Base-by-base conservation (phyloP, 2,113 vertebrate genomes). In the Lagopus muta region DNA sequence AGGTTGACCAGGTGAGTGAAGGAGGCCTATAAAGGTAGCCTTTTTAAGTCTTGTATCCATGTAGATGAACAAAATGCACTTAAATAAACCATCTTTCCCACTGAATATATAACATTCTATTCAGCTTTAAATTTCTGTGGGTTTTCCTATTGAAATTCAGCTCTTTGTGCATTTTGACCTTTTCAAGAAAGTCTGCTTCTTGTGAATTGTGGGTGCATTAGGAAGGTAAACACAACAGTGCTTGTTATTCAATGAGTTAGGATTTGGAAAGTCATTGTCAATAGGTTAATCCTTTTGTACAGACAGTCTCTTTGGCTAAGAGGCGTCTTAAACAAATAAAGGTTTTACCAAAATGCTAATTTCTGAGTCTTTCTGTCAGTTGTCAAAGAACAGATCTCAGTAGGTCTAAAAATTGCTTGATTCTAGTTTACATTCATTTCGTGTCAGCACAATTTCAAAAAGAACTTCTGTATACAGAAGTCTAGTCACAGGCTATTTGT, bases 201-300 rank as follows among this genome's bases (percentile, higher is more conserved):
- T 96, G 96, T 98, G 95, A 98, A 97, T 97, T 97, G 97, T 97
- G 96, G 95, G 97, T 97, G 96, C 95, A 97, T 98, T 98, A 98
- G 94, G 80, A 98, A 98, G 92, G 97, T 97, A 98, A 98, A 98
- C 96, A 98, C 60, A 96, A 95, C 97, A 95, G 94, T 82, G 89
- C 96, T 98, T 98, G 96, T 96, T 98, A 98, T 98, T 98, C 97
- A 97, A 97, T 97, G 93, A 96, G 93, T 96, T 95, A 97, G 89
- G 92, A 95, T 98, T 98, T 95, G 91, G 93, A 96, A 98, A 97
- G 94, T 96, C 96, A 96, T 97, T 98, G 97, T 98, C 98, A 98
- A 97, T 98, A 98, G 96, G 97, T 97, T 98, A 98, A 98, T 98
- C 96, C 97, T 97, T 98, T 93, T 96, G 91, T 97, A 97, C 91